phyloP scores from a whole-genome alignment of 1,140 invertebrate species.

The Ips nitidus region DNA sequence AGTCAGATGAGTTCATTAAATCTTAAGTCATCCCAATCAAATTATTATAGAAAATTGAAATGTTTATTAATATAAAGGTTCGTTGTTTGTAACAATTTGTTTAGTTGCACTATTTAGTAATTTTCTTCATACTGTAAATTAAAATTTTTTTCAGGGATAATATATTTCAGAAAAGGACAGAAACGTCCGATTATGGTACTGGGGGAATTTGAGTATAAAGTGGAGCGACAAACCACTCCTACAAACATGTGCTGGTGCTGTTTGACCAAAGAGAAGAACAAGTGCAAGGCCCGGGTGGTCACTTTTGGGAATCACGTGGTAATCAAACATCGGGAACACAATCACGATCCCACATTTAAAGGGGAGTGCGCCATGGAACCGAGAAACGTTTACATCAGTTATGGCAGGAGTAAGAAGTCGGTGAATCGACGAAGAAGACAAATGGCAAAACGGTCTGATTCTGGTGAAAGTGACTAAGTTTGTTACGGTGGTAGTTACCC shows the following conservation, averaged over 20 bases:
- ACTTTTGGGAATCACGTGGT: conserved; percentile 37
- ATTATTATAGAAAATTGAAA: too few relatives aligned
- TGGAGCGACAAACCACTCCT: conserved; percentile 37
- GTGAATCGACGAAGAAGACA: neutral
- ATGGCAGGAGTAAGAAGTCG: neutral
- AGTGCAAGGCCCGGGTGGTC: conserved; percentile 42
- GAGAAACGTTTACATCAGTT: conserved; percentile 7
- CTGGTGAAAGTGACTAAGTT: neutral
- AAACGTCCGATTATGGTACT: conserved; percentile 42
- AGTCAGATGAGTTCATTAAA: too few relatives aligned
- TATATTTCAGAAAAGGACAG: conserved; percentile 40
- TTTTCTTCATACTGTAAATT: too few relatives aligned
- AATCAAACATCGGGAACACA: conserved; percentile 38
- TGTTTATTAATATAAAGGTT: too few relatives aligned
- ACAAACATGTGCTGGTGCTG: conserved; percentile 44
- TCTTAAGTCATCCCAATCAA: too few relatives aligned
- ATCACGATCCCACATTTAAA: conserved; percentile 32
- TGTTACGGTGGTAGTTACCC: too few relatives aligned
- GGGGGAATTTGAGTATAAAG: conserved; percentile 38
- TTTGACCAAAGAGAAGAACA: conserved; percentile 36
- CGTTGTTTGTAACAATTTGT: too few relatives aligned
- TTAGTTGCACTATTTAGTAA: too few relatives aligned
- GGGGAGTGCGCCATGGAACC: conserved; percentile 10
- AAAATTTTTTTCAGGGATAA: conserved; percentile 25
- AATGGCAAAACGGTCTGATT: neutral